Conservation (phyloP, 2,888 invertebrate genomes). For the Steinernema scapterisci region DNA sequence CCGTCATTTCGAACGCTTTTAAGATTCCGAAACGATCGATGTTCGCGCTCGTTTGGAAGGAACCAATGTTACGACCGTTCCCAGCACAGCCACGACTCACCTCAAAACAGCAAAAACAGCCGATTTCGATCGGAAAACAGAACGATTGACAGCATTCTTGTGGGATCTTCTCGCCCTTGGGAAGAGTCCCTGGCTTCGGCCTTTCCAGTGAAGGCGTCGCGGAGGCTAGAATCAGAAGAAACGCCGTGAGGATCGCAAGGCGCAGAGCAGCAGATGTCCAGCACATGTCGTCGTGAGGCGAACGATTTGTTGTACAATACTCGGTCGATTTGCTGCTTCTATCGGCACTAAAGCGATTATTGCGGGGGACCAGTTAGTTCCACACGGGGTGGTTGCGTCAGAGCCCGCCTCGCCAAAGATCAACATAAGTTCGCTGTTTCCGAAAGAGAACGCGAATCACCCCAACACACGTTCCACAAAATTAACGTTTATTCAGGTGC, state of each 20-base stretch:
- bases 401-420: not conserved
- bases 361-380: not conserved
- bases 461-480: too few species aligned
- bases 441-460: not conserved
- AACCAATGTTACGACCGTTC: too few species aligned
- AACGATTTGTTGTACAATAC: conserved; percentile 7
- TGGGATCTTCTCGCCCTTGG: conserved; percentile 4
- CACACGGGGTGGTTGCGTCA: not conserved
- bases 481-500: too few species aligned
- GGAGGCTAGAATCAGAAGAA: not conserved
- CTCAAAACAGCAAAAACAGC: conserved; percentile 21
- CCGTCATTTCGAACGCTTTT: too few species aligned
- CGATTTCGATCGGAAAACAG: conserved; percentile 8
- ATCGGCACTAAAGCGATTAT: conserved; percentile 27
- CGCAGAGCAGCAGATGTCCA: conserved; percentile 3
- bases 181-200: not conserved
- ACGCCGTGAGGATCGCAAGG: not conserved
- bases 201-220: not conserved
- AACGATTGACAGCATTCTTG: conserved; percentile 7
- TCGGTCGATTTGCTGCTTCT: conserved; percentile 4
- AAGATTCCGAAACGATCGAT: too few species aligned
- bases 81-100: not conserved
- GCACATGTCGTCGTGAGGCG: not conserved
- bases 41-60: too few species aligned
- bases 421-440: not conserved